phyloP scores from a whole-genome alignment of 2,113 vertebrate species.

The Carassius auratus region DNA sequence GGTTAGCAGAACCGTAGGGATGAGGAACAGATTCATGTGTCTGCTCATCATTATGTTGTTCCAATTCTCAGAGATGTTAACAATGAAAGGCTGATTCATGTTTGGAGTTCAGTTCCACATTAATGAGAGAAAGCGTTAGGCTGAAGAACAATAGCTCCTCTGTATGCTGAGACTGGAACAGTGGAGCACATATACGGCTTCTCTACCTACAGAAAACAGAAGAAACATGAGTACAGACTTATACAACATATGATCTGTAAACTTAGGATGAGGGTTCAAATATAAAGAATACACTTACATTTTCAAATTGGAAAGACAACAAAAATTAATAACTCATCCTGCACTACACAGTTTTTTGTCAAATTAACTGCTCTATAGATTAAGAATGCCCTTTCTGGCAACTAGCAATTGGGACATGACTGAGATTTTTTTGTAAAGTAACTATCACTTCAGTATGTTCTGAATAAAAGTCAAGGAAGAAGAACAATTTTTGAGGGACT shows the following conservation, averaged over 20 bases:
- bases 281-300: too few relatives aligned
- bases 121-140: not conserved
- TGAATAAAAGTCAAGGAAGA: not conserved
- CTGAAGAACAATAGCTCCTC: not conserved
- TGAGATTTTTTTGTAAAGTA: not conserved
- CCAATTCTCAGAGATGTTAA: conserved; percentile 65
- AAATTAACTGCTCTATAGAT: not conserved
- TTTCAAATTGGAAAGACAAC: too few relatives aligned
- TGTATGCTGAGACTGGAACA: not conserved
- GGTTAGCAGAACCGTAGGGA: conserved; percentile 70
- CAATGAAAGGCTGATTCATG: conserved; percentile 10
- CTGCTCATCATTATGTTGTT: conserved; percentile 40
- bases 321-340: too few relatives aligned
- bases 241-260: not conserved
- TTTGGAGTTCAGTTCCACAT: not conserved
- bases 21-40: conserved; percentile 70
- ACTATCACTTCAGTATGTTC: not conserved
- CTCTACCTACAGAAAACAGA: conserved; percentile 10
- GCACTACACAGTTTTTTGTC: not conserved
- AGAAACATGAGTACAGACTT: not conserved
- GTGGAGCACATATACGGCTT: not conserved
- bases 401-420: too few relatives aligned
- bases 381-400: not conserved
- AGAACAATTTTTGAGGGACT: not conserved
- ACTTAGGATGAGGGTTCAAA: not conserved